Evolutionary conservation across 2,797 vertebrate species (phyloP).

Genomic region (Sebastiscus tertius): DNA sequence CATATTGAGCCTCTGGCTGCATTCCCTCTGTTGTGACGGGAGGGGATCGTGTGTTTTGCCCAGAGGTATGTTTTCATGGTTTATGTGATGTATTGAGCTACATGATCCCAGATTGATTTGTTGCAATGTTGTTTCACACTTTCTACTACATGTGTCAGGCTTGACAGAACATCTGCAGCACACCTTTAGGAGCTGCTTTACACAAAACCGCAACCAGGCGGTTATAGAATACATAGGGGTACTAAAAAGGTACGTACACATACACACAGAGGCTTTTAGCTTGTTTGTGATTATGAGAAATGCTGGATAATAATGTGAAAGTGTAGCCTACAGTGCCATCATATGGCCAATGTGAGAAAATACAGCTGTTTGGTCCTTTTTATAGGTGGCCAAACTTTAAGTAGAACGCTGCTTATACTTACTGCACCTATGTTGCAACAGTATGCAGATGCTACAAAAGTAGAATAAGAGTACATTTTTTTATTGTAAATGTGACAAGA

Average conservation of each 20-base stretch:
- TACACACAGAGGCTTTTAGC: background rate
- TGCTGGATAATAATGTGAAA: background rate
- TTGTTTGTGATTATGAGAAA: background rate
- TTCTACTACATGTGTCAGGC: slow-evolving; percentile 7
- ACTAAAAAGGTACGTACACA: background rate
- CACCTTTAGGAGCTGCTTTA: background rate
- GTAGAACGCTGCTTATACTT: background rate
- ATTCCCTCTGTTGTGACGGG: slow-evolving; percentile 21
- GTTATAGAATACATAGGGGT: background rate
- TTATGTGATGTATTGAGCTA: slow-evolving; percentile 33
- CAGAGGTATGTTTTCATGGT: slow-evolving; percentile 18
- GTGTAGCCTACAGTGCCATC: slow-evolving; percentile 42
- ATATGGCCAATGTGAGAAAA: slow-evolving; percentile 28
- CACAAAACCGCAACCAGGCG: background rate
- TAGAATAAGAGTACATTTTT: background rate
- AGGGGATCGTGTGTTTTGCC: slow-evolving; percentile 42
- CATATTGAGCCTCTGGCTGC: slow-evolving; percentile 7
- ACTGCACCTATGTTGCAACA: background rate
- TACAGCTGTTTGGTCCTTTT: background rate
- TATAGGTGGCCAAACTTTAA: background rate
- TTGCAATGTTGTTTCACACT: slow-evolving; percentile 10
- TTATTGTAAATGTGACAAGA: background rate
- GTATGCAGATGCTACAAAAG: background rate
- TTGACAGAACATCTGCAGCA: slow-evolving; percentile 19
- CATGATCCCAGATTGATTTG: slow-evolving; percentile 18